Evolutionary conservation across 2,113 vertebrate species (phyloP).

Genomic region (Benitochromis conjunctus): DNA sequence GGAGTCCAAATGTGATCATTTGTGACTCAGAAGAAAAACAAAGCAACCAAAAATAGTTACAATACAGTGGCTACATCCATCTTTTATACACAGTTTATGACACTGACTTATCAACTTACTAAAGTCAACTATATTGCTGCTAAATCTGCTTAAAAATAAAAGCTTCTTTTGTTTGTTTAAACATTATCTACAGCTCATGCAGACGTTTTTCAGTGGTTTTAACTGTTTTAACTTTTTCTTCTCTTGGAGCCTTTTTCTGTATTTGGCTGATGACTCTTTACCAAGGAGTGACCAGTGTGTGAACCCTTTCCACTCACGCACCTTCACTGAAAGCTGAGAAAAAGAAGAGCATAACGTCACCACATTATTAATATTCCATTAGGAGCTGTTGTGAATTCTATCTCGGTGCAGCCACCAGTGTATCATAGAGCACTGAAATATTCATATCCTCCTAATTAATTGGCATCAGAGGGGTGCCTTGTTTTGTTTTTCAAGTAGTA

Average conservation of each 20-base stretch:
- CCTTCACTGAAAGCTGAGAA: conserved; percentile 57
- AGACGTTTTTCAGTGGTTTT: not conserved
- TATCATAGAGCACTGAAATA: conserved; percentile 74
- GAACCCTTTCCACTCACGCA: conserved; percentile 34
- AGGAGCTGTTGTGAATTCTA: conserved; percentile 70
- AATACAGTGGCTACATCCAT: not conserved
- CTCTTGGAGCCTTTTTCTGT: not conserved
- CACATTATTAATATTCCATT: conserved; percentile 75
- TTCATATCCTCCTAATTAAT: conserved; percentile 78
- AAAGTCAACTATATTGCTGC: not conserved
- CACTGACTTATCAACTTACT: not conserved
- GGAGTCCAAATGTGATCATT: not conserved
- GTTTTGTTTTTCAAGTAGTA: conserved; percentile 59
- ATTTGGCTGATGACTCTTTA: not conserved
- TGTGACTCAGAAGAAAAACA: not conserved
- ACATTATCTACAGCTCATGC: not conserved
- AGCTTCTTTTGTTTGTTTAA: not conserved
- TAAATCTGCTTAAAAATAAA: not conserved
- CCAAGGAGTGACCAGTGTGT: conserved; percentile 12
- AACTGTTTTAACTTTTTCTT: not conserved
- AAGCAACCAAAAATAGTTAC: not conserved
- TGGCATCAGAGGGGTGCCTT: conserved; percentile 63
- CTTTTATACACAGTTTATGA: not conserved
- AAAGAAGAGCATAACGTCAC: conserved; percentile 57
- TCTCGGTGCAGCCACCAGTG: conserved; percentile 67